Evolutionary conservation across 2,113 vertebrate species (phyloP), one percentile per base, ranked within the genome.

Genomic region (Ctenodactylus gundi): DNA sequence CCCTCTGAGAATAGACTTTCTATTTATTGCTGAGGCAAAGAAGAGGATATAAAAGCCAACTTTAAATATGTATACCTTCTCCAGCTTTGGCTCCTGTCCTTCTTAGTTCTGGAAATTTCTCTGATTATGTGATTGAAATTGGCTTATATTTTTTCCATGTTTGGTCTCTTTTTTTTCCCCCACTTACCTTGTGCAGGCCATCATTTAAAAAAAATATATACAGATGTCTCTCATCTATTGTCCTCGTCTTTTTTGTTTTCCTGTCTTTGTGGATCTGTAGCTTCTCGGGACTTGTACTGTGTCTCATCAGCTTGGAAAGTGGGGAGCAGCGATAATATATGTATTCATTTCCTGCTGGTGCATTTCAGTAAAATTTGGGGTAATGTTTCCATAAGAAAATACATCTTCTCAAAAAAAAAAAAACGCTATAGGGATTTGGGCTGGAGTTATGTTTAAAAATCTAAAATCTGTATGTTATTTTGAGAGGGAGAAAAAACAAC

Each of bases 1-100:
- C 5, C 18, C 53, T 85, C n/a, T 86, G 58, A 86, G 36, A 94
- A 82, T 82, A 81, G 83, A 92, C 31, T 90, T 89, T 75, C 51
- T 88, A 44, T 64, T 64, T 75, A 90, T 84, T 94, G 81, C 49
- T 46, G 21, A 0, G 10, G 20, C 85, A 36, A 78, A 62, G 36
- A 67, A 93, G 41, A 94, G 12, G 44, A 44, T 44, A 3, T 44
- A 27, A 82, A 62, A 83, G n/a, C 9, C 49, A 81, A 3, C 11
- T 78, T 70, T 87, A 14, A 51, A 49, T 67, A 36, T 20, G 31
- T 64, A 83, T 17, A 65, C 62, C n/a, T 78, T 83, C 36, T 88
- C 31, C 31, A 55, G 13, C 65, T 51, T 65, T 65, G 53, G 75
- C 9, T 55, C 29, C 25, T 93, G 29, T 80, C 17, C 41, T 75